phyloP scores from a whole-genome alignment of 2,113 vertebrate species.

The Romanogobio albipinnatus region DNA sequence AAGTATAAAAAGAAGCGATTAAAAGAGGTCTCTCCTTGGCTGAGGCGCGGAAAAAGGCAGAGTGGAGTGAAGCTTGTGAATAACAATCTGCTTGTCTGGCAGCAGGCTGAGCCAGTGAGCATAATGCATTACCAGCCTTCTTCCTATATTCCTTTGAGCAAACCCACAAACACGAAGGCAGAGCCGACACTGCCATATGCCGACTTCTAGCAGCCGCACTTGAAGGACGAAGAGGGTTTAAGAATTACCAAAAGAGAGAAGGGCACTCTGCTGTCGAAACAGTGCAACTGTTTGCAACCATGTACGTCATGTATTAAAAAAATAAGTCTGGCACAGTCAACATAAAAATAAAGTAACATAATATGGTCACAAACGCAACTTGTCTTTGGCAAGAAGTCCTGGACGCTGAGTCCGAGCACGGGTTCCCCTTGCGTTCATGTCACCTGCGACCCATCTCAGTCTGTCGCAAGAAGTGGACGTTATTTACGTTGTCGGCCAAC shows the following conservation, averaged over 20 bases:
- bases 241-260: conserved; percentile 75
- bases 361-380: conserved; percentile 89
- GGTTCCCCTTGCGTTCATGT: conserved; percentile 76
- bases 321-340: conserved; percentile 73
- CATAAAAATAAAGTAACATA: conserved; percentile 73
- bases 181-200: conserved; percentile 78
- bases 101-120: conserved; percentile 67
- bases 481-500: conserved; percentile 96
- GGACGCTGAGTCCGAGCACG: conserved; percentile 61
- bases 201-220: conserved; percentile 81
- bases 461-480: conserved; percentile 99
- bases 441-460: conserved; percentile 99
- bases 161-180: conserved; percentile 73
- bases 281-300: conserved; percentile 82
- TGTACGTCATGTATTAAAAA: conserved; percentile 68
- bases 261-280: conserved; percentile 79
- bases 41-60: conserved; percentile 76
- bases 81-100: conserved; percentile 75
- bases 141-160: conserved; percentile 72
- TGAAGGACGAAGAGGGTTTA: conserved; percentile 85
- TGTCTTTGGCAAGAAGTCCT: conserved; percentile 99
- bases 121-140: conserved; percentile 69
- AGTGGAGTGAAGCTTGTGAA: conserved; percentile 71
- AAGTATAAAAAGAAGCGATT: conserved; percentile 79
- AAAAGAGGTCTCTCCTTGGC: conserved; percentile 80